Percentiles rank a stretch among this genome's conserved stretches.
Evolutionary conservation across 2,113 vertebrate species (phyloP).

Genomic region (Barbus barbus): DNA sequence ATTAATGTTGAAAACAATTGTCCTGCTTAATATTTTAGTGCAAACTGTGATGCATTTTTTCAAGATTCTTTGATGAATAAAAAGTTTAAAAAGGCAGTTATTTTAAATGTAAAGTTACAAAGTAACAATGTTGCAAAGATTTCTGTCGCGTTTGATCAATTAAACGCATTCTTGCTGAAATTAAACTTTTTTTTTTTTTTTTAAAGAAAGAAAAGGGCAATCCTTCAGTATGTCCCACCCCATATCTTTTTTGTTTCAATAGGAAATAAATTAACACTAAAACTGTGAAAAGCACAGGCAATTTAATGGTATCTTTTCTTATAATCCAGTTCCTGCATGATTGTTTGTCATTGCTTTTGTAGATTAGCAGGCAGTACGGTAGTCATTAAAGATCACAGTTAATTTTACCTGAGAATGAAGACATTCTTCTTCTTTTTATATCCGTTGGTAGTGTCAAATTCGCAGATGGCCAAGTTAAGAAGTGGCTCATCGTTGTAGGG

Average conservation of each 20-base stretch:
- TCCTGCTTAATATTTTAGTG: not conserved
- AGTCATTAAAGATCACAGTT: not conserved
- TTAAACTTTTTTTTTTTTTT: not conserved
- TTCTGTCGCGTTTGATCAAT: not conserved
- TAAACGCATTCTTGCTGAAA: not conserved
- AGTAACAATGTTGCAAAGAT: not conserved
- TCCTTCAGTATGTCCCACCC: not conserved
- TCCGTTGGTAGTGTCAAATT: conserved; percentile 84
- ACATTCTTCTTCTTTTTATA: conserved; percentile 94
- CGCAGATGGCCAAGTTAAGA: conserved; percentile 79
- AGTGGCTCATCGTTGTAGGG: conserved; percentile 87
- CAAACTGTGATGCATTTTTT: not conserved
- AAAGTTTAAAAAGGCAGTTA: not conserved
- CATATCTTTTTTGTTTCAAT: not conserved
- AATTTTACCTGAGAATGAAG: conserved; percentile 85
- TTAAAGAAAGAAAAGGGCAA: not conserved
- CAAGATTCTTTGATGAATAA: not conserved
- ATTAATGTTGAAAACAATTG: not conserved
- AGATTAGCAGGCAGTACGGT: not conserved
- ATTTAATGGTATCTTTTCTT: not conserved
- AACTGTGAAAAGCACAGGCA: not conserved
- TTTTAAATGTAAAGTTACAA: not conserved
- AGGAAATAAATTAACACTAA: not conserved
- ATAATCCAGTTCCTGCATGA: not conserved
- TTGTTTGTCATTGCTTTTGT: not conserved